Evolutionary conservation across 2,113 vertebrate species (phyloP).

Genomic region (Lynx canadensis): DNA sequence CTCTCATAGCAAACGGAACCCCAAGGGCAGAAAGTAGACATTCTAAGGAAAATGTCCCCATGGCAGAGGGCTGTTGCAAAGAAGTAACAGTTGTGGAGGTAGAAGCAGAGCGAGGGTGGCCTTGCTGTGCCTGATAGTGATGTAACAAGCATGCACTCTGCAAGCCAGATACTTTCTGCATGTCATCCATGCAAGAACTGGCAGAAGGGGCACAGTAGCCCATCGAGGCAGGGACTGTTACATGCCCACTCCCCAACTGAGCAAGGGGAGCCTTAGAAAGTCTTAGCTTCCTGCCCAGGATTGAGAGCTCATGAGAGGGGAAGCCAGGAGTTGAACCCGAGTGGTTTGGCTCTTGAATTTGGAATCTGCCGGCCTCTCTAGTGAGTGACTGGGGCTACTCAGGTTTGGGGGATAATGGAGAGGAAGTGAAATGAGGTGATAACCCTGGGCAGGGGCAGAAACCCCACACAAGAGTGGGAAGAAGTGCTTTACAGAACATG

Average conservation of each 20-base stretch:
- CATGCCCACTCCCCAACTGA: neutral
- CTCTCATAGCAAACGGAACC: neutral
- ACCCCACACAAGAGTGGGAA: rapidly evolving
- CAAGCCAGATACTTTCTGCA: neutral
- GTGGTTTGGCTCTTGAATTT: neutral
- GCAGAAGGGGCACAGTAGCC: rapidly evolving
- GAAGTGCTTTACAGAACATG: neutral
- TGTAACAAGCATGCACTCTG: rapidly evolving
- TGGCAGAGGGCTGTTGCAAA: neutral
- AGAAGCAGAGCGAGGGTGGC: neutral
- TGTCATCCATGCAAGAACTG: rapidly evolving
- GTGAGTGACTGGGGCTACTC: neutral
- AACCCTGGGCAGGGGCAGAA: neutral
- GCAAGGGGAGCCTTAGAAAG: neutral
- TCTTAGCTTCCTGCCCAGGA: neutral
- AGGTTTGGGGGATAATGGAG: neutral
- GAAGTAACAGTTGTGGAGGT: neutral
- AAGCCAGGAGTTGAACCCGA: neutral
- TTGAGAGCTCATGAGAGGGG: neutral
- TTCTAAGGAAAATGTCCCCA: neutral
- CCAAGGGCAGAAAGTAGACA: neutral
- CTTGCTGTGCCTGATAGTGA: neutral
- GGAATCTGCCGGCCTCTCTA: neutral
- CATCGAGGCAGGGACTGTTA: neutral
- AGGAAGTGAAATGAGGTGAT: neutral